Evolutionary conservation across 2,888 invertebrate genomes (phyloP).

Genomic region (Branchellion lobata): DNA sequence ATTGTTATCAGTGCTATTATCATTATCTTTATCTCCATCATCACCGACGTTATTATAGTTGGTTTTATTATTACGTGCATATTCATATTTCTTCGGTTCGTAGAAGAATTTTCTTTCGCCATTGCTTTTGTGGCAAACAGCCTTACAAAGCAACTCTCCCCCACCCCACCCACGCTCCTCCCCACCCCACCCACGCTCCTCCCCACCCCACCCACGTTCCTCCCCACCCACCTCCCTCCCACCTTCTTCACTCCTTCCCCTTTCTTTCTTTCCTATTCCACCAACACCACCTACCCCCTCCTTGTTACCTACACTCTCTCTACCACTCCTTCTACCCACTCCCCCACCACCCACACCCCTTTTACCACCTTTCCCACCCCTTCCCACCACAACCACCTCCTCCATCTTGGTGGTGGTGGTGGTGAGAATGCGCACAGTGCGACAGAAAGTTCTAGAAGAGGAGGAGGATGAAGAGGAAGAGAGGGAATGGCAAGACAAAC

Average conservation of each 20-base stretch:
- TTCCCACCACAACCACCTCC: neutral
- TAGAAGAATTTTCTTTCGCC: neutral
- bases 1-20: neutral
- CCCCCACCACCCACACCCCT: neutral
- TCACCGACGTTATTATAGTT: neutral
- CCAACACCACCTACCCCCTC: neutral
- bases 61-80: neutral
- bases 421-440: neutral
- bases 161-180: neutral
- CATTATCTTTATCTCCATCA: neutral
- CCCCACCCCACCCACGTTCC: neutral
- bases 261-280: no score
- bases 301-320: no score
- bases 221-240: neutral
- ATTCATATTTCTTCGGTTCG: neutral
- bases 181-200: neutral
- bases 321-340: neutral
- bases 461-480: neutral
- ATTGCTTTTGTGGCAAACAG: neutral
- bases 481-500: neutral
- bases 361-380: neutral
- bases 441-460: neutral
- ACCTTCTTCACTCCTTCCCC: no score
- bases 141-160: neutral
- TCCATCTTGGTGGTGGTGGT: neutral